Evolutionary conservation across 2,888 invertebrate species (phyloP), one percentile per base, ranked within the genome.

Genomic region (Latrodectus hesperus): DNA sequence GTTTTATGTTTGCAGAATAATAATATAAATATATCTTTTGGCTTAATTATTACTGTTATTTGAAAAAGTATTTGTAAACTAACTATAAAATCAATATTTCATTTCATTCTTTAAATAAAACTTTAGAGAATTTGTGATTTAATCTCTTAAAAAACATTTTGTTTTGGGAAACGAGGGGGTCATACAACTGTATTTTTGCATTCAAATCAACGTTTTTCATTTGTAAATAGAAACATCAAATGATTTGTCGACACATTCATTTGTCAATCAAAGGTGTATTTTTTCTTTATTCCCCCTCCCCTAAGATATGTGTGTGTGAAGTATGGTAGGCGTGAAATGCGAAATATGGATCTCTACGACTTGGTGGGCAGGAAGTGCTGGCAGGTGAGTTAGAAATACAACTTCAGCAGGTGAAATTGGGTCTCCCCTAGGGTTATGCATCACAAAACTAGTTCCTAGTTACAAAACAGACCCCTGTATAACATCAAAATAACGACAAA

Each of bases 371-470:
- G 82, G 82, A 82, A 82, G 70, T 75, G 11, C 70, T 38, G 60
- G 84, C 84, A 84, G 84, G 84, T 84, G 84, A 76, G 67, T 8
- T 64, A 3, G 26, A 55, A 77, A 77, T 53, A 53, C 8, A 67
- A 14, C 52, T 22, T 73, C 60, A n/a, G 85, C 85, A 85, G 85
- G 85, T 85, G 85, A 85, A 73, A 51, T 74, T 51, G 64, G n/a
- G 9, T 11, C 22, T 16, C 52, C 70, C 55, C 51, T 22, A 64
- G 26, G 60, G 49, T 84, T 65, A 53, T n/a, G n/a, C 55, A 52
- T 52, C 71, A 38, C 38, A 17, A 60, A 68, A 71, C 74, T 75
- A 26, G 75, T 80, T 75, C 64, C 74, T 74, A 38, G 38, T 38
- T 6, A 0, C 6, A 4, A 38, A 6, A 38, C 67, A 55, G 79